Conservation (phyloP, 2,888 invertebrate genomes). For the Drosophila kuntzei region DNA sequence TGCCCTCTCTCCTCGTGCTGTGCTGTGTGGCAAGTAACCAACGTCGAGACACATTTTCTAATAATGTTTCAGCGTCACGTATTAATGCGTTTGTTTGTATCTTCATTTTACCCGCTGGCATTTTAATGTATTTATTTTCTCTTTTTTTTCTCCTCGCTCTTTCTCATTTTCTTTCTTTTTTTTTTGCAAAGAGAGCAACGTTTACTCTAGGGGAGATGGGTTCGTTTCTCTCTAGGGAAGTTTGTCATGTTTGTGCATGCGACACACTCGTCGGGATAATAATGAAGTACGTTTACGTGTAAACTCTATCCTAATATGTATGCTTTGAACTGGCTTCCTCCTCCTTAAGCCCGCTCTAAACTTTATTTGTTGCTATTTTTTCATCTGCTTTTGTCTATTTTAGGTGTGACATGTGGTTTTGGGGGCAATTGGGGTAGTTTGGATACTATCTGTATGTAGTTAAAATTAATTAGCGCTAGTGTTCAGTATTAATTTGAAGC, state of each 20-base stretch:
- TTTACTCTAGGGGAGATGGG: slow-evolving; percentile 17
- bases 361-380: background rate
- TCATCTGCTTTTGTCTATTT: background rate
- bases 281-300: slow-evolving; percentile 80
- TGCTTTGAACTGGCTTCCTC: slow-evolving; percentile 43
- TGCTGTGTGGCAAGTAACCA: slow-evolving; percentile 60
- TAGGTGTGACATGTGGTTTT: slow-evolving; percentile 2
- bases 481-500: slow-evolving; percentile 24
- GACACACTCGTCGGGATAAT: slow-evolving; percentile 79
- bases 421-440: background rate
- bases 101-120: slow-evolving; percentile 84
- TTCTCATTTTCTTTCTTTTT: slow-evolving; percentile 1
- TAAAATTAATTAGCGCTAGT: slow-evolving; percentile 51
- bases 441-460: slow-evolving; percentile 17
- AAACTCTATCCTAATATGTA: slow-evolving; percentile 80
- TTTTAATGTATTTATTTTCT: slow-evolving; percentile 83
- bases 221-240: slow-evolving; percentile 42
- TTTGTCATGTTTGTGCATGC: slow-evolving; percentile 76
- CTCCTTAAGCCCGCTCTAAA: slow-evolving; percentile 2
- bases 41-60: slow-evolving; percentile 82
- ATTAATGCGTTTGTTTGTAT: slow-evolving; percentile 84
- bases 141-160: slow-evolving; percentile 1
- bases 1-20: slow-evolving; percentile 18
- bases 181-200: slow-evolving; percentile 15
- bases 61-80: slow-evolving; percentile 82